Evolutionary conservation across 1,140 invertebrate genomes (phyloP).

Genomic region (Ceratina calcarata): DNA sequence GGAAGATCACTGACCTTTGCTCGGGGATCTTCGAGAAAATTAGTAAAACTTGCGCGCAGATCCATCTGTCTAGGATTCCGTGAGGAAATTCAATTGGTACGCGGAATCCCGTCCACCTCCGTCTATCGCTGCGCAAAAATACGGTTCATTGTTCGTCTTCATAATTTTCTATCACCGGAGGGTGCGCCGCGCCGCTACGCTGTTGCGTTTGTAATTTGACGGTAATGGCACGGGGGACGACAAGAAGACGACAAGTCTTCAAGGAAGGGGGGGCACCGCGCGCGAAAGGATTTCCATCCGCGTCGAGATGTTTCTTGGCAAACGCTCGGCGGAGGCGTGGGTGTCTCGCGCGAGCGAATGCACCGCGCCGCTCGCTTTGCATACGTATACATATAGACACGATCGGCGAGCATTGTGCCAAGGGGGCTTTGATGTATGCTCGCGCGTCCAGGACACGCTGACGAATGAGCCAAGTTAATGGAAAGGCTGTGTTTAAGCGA

Average conservation of each 20-base stretch:
- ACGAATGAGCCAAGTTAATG: conserved; percentile 42
- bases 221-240: conserved; percentile 10
- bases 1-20: neutral
- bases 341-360: conserved; percentile 35
- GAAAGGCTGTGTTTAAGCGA: conserved; percentile 48
- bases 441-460: conserved; percentile 24
- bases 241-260: too few relatives aligned
- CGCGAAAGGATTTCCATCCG: conserved; percentile 34
- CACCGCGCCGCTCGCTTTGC: conserved; percentile 9
- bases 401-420: conserved; percentile 39
- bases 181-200: conserved; percentile 12
- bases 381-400: neutral
- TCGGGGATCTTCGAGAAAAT: neutral
- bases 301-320: conserved; percentile 37
- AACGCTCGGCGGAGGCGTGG: conserved; percentile 20
- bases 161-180: conserved; percentile 32
- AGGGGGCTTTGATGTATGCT: conserved; percentile 43
- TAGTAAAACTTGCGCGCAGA: neutral
- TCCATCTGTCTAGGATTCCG: too few relatives aligned
- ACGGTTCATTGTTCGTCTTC: conserved; percentile 34
- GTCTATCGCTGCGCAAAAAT: neutral
- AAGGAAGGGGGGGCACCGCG: neutral
- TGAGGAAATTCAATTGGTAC: conserved; percentile 9
- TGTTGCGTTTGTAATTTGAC: conserved; percentile 31
- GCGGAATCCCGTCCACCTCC: neutral